phyloP scores from a whole-genome alignment of 2,797 vertebrate species.

The Lithobates sylvaticus region DNA sequence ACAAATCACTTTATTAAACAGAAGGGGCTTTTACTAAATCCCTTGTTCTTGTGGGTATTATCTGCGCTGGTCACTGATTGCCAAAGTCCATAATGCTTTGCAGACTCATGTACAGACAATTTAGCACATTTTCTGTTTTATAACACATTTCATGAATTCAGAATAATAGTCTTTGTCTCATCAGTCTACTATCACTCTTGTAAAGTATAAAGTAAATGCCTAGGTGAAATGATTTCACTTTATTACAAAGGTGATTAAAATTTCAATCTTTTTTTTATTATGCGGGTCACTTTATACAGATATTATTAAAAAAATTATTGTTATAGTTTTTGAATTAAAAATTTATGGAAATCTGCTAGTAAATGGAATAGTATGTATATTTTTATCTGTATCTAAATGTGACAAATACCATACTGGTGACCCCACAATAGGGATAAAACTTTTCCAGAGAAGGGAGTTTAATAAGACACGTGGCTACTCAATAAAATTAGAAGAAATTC shows the following conservation, averaged over 20 bases:
- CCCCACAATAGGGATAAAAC: no score
- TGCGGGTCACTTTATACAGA: no score
- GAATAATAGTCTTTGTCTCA: constrained; percentile 18
- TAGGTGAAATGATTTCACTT: neutral
- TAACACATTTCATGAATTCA: constrained; percentile 22
- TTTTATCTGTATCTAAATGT: no score
- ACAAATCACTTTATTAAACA: constrained; percentile 85
- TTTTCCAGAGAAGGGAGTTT: no score
- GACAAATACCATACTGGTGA: no score
- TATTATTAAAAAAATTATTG: no score
- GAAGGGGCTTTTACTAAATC: constrained; percentile 72
- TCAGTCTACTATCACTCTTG: neutral
- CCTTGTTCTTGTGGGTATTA: constrained; percentile 74
- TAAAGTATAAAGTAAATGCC: neutral
- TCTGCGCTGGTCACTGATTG: constrained; percentile 67
- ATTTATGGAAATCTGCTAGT: no score
- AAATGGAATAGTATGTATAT: no score
- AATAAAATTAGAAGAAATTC: no score
- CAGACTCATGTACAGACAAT: constrained; percentile 45
- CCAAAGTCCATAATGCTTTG: constrained; percentile 55
- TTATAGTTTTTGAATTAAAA: no score
- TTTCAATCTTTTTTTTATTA: neutral
- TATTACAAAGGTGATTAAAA: neutral
- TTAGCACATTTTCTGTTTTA: constrained; percentile 11
- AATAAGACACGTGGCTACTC: no score